Percentiles rank a stretch among this genome's conserved stretches.
Evolutionary conservation across 2,113 vertebrate genomes (phyloP).

Genomic region (Odocoileus virginianus): DNA sequence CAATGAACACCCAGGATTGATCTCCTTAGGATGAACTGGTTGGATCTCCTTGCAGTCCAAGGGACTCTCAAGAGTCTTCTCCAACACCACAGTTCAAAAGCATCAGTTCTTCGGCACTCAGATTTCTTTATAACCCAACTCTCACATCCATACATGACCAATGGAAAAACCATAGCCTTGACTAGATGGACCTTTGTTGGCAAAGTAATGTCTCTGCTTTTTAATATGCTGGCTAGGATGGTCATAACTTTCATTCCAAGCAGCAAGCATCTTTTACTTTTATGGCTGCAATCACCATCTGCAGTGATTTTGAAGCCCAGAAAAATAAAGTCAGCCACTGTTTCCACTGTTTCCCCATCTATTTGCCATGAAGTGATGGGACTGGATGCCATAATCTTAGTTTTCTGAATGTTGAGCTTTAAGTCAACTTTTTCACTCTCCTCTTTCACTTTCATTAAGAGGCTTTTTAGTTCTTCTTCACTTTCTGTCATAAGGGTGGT

Average conservation of each 20-base stretch:
- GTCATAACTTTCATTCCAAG: background rate
- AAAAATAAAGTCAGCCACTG: background rate
- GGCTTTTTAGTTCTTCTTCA: too few species aligned
- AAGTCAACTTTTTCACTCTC: too few species aligned
- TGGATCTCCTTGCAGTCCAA: background rate
- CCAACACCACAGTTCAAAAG: background rate
- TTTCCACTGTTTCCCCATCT: background rate
- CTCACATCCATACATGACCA: background rate
- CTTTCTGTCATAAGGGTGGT: too few species aligned
- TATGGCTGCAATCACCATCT: background rate
- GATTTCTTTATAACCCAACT: background rate
- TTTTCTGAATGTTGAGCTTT: background rate
- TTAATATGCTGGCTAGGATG: background rate
- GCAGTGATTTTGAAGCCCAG: background rate
- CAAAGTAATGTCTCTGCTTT: background rate
- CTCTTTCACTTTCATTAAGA: too few species aligned
- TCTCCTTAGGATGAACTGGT: background rate
- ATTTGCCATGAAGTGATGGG: too few species aligned
- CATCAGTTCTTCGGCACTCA: rapidly evolving
- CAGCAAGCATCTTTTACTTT: background rate
- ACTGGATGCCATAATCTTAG: background rate
- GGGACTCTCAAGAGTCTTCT: background rate
- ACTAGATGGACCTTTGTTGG: background rate
- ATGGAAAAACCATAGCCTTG: background rate
- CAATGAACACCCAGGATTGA: background rate